phyloP scores from a whole-genome alignment of 2,113 vertebrate species.

The Ailurus styani region DNA sequence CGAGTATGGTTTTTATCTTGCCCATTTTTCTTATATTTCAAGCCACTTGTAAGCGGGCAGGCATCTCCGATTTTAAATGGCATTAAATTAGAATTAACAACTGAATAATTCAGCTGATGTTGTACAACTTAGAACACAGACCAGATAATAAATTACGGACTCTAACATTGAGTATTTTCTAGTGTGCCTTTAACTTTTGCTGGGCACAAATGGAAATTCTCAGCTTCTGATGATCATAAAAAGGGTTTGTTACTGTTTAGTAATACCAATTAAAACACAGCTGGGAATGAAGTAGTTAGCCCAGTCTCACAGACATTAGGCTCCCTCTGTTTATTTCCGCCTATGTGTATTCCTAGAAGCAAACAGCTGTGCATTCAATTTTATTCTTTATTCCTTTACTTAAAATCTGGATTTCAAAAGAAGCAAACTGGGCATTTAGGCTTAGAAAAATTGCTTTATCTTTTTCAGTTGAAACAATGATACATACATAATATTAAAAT shows the following conservation, averaged over 20 bases:
- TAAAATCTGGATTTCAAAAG: conserved; percentile 21
- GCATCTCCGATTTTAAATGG: neutral
- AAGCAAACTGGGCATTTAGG: conserved; percentile 10
- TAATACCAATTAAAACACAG: conserved; percentile 58
- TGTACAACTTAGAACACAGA: neutral
- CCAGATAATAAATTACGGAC: neutral
- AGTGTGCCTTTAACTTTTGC: neutral
- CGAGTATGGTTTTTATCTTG: neutral
- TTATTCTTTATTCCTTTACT: conserved; percentile 29
- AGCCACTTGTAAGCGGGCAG: neutral
- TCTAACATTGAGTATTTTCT: conserved; percentile 18
- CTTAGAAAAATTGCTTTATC: neutral
- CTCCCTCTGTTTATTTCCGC: conserved; percentile 27
- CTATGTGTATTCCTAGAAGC: conserved; percentile 48
- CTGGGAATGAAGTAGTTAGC: conserved; percentile 28
- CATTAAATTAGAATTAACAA: conserved; percentile 14
- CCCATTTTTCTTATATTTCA: neutral
- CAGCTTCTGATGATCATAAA: neutral
- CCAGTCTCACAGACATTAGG: neutral
- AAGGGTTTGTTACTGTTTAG: conserved; percentile 28
- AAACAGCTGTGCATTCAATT: conserved; percentile 46
- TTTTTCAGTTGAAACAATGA: neutral
- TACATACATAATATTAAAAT: neutral
- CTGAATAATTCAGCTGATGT: neutral
- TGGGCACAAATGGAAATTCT: conserved; percentile 16